Evolutionary conservation across 2,888 invertebrate species (phyloP).

Genomic region (Limenitis camilla): DNA sequence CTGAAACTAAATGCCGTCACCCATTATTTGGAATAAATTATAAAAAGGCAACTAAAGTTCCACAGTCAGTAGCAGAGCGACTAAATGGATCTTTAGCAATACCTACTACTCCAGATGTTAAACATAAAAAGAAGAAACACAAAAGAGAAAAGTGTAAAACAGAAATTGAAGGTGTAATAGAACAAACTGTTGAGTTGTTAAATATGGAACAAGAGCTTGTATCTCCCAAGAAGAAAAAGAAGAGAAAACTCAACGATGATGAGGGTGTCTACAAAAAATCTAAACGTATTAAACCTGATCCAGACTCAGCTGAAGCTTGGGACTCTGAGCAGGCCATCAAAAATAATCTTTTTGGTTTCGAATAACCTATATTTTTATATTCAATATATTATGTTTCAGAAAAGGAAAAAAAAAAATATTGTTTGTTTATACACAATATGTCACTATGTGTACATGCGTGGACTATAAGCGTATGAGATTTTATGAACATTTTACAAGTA

Average conservation of each 20-base stretch:
- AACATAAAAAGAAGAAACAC: conserved; percentile 41
- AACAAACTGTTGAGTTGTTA: conserved; percentile 13
- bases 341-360: conserved; percentile 59
- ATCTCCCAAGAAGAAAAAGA: conserved; percentile 32
- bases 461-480: too few species aligned
- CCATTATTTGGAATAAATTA: conserved; percentile 57
- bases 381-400: not conserved
- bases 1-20: conserved; percentile 57
- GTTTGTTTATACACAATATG: too few species aligned
- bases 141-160: conserved; percentile 30
- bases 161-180: conserved; percentile 20
- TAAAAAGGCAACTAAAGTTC: conserved; percentile 46
- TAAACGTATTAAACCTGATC: conserved; percentile 39
- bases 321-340: conserved; percentile 59
- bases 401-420: too few species aligned
- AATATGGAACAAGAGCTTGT: conserved; percentile 3
- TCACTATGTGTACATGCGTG: too few species aligned
- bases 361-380: conserved; percentile 18
- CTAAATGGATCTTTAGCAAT: conserved; percentile 26
- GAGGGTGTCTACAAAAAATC: conserved; percentile 26
- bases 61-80: conserved; percentile 34
- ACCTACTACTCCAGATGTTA: conserved; percentile 15
- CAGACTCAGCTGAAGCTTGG: conserved; percentile 46
- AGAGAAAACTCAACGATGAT: conserved; percentile 30
- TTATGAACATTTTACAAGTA: too few species aligned